Percentiles rank a stretch among this genome's conserved stretches.
These are phyloP conservation scores for Ibycter americanus DNA, from an alignment of 2,797 vertebrate genomes.

Conservation along the genomic window DNA sequence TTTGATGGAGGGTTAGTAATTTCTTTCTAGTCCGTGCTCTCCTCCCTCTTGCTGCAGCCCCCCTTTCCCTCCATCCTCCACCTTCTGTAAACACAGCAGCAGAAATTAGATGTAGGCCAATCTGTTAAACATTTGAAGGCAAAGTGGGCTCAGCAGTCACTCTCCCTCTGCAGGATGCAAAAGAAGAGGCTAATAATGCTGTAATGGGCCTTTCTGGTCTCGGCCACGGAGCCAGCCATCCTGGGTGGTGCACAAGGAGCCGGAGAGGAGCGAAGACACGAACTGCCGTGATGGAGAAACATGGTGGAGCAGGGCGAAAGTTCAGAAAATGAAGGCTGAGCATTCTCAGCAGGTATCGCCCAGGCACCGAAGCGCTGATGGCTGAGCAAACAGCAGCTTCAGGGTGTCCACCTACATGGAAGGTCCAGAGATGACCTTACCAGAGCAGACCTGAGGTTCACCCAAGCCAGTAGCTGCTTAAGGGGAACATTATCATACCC, in stretches of 20 bases:
- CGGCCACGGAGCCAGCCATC: neutral
- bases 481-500: neutral
- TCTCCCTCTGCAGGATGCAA: neutral
- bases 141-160: conserved; percentile 51
- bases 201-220: conserved; percentile 51
- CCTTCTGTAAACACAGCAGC: conserved; percentile 74
- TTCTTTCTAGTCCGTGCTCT: neutral
- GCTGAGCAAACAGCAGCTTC: neutral
- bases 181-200: conserved; percentile 35
- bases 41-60: neutral
- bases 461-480: neutral
- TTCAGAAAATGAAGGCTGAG: accelerated
- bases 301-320: neutral
- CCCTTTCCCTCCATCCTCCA: neutral
- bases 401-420: accelerated
- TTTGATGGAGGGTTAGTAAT: conserved; percentile 74
- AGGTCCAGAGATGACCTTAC: neutral
- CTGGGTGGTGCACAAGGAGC: neutral
- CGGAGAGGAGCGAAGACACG: neutral
- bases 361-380: neutral
- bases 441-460: neutral
- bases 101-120: conserved; percentile 61
- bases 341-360: neutral
- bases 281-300: neutral
- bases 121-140: conserved; percentile 67